Evolutionary conservation across 2,113 vertebrate genomes (phyloP), one percentile per base, ranked within the genome.

Genomic region (Tetrao urogallus): DNA sequence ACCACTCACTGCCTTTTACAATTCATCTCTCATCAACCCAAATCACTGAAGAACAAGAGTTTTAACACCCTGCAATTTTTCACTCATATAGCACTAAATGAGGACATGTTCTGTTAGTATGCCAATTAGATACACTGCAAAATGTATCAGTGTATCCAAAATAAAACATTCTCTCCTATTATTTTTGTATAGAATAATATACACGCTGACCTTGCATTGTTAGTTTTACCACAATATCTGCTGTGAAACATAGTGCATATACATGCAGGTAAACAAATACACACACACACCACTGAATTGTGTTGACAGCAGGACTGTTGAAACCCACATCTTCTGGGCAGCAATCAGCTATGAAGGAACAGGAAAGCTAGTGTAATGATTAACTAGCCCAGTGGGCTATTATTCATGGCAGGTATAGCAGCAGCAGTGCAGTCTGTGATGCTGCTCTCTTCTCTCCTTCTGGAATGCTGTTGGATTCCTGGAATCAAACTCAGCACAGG

Each of bases 341-440:
- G 69, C 77, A 92, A 95, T 89, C 92, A 96, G 34, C 83, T 94
- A 94, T 43, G 89, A 94, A 93, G 47, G 57, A 94, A 91, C 57
- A 90, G 87, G 91, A 95, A 87, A 81, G 87, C 88, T 56, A 78
- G 69, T 77, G 73, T 91, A 96, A 96, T 96, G 81, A 97, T 96
- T 97, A 97, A 97, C 97, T 83, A 96, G 92, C 36, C 64, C 66
- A 80, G 69, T 92, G 80, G 91, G 76, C 82, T 94, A 82, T 93
- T 96, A 96, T 90, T 97, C 85, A 76, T 84, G 78, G 82, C 86
- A 97, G 95, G 91, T 72, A 97, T 56, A 93, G 72, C 89, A 96
- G 92, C 72, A 95, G 71, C 61, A 85, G 56, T 13, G 17, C 43
- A 81, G 70, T 65, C 40, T 86, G 76, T 2, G 5, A 20, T 64